Base-by-base conservation (phyloP, 2,797 vertebrate genomes). In the Mormyrops attenuatus region DNA sequence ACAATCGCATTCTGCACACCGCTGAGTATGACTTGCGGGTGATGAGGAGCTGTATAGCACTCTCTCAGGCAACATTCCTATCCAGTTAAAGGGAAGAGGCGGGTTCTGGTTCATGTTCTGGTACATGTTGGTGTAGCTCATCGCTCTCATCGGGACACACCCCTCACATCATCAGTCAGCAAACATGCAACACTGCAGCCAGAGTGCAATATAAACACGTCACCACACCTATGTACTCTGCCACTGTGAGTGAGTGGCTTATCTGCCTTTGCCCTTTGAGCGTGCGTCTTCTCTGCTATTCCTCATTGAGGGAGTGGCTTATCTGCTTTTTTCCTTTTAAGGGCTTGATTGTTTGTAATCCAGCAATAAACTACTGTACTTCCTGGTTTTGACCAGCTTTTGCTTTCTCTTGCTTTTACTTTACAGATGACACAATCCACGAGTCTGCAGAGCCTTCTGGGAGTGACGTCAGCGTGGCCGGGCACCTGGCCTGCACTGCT, bases 401-500 rank as follows among this genome's bases (percentile, higher is more conserved):
- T 88, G 38, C 49, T 52, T 87, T 49, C 57, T 80, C 73, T 69
- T 69, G 30, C 38, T 44, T 77, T 77, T 41, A 20, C 15, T 20
- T 41, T 95, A 95, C 95, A 99, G 98, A 99, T 93, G 98, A 98
- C 92, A 98, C 98, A 55, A 96, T 97, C 91, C 98, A 98, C 91
- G 98, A 99, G 96, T 98, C 98, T 82, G 98, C 98, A 73, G 98
- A 99, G 93, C 98, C 98, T 69, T 97, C 98, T 93, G 97, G 97
- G 89, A 95, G 97, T 22, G 97, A 99, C 88, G 98, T 98, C 0
- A 96, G 94, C 92, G 95, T 97, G 0, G 96, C 94, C 41, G 95
- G 95, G 52, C 95, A 91, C 90, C 93, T 94, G 85, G 96, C 95
- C 94, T 95, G 96, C 94, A 94, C 96, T 89, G 94, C 95, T 91